Evolutionary conservation across 2,113 vertebrate species (phyloP).

Genomic region (Macquaria ambigua): DNA sequence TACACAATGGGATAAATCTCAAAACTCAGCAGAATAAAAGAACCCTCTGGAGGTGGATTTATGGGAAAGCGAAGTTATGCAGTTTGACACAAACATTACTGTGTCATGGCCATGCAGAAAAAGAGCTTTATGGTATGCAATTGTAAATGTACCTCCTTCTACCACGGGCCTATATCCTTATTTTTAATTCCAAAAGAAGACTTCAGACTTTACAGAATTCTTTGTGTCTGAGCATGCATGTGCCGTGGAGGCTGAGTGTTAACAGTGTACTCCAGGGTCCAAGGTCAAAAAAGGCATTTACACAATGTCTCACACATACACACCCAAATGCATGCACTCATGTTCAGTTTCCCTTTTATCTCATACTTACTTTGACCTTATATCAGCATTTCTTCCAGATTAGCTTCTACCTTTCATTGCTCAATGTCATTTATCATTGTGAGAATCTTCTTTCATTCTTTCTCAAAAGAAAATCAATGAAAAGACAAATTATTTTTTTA

Average conservation of each 20-base stretch:
- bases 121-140: background rate
- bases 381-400: background rate
- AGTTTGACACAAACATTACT: slow-evolving; percentile 37
- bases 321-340: background rate
- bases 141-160: background rate
- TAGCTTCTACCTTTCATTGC: background rate
- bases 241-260: background rate
- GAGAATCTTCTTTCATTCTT: background rate
- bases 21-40: slow-evolving; percentile 55
- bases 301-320: background rate
- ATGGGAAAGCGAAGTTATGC: slow-evolving; percentile 39
- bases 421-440: background rate
- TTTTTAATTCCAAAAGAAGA: background rate
- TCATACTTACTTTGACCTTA: background rate
- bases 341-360: background rate
- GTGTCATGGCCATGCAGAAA: slow-evolving; percentile 15
- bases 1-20: slow-evolving; percentile 43
- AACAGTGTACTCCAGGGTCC: background rate
- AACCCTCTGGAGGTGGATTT: slow-evolving; percentile 37
- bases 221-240: background rate
- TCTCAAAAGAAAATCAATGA: background rate
- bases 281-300: slow-evolving; percentile 18
- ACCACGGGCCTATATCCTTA: background rate
- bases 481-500: background rate
- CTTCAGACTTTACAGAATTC: slow-evolving; percentile 2